phyloP scores from a whole-genome alignment of 1,140 invertebrate species.

The Trichomalopsis sarcophagae region DNA sequence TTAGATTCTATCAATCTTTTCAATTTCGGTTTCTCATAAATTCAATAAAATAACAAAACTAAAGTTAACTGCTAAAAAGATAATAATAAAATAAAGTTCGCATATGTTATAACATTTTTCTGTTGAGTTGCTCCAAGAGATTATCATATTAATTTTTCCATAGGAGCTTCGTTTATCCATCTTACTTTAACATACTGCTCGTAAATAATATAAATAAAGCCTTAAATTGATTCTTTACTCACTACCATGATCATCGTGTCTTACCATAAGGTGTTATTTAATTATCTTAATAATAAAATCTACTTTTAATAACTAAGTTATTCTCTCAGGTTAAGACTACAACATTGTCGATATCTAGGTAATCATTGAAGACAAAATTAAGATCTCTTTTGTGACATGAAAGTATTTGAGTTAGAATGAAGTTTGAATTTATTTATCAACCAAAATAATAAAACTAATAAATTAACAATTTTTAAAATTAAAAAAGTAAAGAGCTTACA shows the following conservation, averaged over 20 bases:
- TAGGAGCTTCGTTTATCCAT: neutral
- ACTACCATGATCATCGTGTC: neutral
- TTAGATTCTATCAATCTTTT: neutral
- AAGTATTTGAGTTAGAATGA: too few relatives aligned
- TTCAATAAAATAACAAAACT: neutral
- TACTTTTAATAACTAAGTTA: conserved; percentile 1
- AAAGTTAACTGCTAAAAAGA: neutral
- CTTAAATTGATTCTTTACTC: neutral
- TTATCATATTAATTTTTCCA: neutral
- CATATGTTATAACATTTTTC: neutral
- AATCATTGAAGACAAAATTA: neutral
- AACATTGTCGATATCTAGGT: neutral
- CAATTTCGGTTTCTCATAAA: neutral
- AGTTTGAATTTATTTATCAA: neutral
- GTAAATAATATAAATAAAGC: neutral
- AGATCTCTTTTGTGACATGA: too few relatives aligned
- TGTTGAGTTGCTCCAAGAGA: neutral
- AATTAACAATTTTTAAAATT: neutral
- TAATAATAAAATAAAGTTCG: neutral
- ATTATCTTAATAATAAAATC: neutral
- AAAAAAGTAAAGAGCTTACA: neutral
- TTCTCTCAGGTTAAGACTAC: neutral
- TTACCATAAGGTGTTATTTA: neutral
- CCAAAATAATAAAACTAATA: neutral
- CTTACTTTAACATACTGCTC: neutral